Base-by-base conservation (phyloP, 1,140 invertebrate genomes). In the Lepidurus couesii region DNA sequence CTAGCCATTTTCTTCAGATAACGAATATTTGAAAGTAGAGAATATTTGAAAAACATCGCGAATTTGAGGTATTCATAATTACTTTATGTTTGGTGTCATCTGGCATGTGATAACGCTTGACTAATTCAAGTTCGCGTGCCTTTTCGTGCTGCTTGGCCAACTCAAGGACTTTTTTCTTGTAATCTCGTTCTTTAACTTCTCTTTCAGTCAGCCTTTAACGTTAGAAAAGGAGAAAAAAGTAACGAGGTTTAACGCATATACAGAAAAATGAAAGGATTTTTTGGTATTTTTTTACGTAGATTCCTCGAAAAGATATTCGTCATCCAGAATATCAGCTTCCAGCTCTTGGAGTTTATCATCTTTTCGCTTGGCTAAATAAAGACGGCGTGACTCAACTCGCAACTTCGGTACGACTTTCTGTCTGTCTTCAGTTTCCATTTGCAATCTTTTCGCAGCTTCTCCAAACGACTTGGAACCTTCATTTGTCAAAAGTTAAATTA, bases 301-400 rank as follows among this genome's bases (percentile, higher is more conserved):
- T 80, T 95, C 93, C 43, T 93, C 91, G 86, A 99, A 99, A 1
- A 98, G 87, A 85, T 95, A 96, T 86, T 98, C 95, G 87, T 99
- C 97, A 86, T 99, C 98, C n/a, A 90, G 84, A 77, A 99, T 94
- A 84, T 97, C 95, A 26, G 90, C 92, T 87, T 98, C 97, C 47
- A 99, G 86, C 85, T 99, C 97, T n/a, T 91, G 89, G 53, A 99
- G 89, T 88, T 99, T 99, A 83, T 99, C 97, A 77, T 93, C 93
- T 87, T 98, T 97, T 76, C 98, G 88, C 86, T 98, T 99, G 81
- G 93, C 92, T 79, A 99, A 88, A 86, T 99, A 99, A 83, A 95
- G 92, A 77, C 95, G 88, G 44, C 98, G 89, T 0, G 97, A 98
- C 84, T 98, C 92, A 24, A 96, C 87, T 75, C 98, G 87, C 10